Percentiles rank a stretch among this genome's conserved stretches.
Evolutionary conservation across 2,113 vertebrate genomes (phyloP).

Genomic region (Trematomus loennbergii): DNA sequence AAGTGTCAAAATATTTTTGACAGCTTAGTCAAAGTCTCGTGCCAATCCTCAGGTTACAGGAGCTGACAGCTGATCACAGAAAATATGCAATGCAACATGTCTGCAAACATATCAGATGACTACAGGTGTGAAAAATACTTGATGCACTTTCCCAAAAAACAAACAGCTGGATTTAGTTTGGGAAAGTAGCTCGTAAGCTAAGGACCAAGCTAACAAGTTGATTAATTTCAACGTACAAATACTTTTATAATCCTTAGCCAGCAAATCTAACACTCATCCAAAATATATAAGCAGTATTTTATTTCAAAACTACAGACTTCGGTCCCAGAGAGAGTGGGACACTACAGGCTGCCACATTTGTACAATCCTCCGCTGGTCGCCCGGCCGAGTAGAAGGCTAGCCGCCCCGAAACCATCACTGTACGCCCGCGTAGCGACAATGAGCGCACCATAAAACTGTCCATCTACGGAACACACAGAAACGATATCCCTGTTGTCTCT

Average conservation of each 20-base stretch:
- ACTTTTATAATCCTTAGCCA: neutral
- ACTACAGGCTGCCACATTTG: slow-evolving; percentile 69
- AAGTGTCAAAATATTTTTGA: slow-evolving; percentile 69
- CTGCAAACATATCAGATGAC: slow-evolving; percentile 2
- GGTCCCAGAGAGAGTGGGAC: slow-evolving; percentile 63
- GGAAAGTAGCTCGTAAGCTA: slow-evolving; percentile 29
- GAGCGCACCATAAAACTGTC: slow-evolving; percentile 65
- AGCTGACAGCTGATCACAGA: slow-evolving; percentile 8
- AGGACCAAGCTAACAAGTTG: slow-evolving; percentile 45
- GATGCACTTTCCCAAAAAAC: neutral
- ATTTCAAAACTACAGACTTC: slow-evolving; percentile 29
- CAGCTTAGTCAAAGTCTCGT: slow-evolving; percentile 54
- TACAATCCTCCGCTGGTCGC: slow-evolving; percentile 62
- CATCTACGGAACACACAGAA: slow-evolving; percentile 43
- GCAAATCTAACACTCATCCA: neutral
- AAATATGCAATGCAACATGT: slow-evolving; percentile 23
- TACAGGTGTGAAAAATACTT: neutral
- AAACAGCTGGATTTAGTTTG: slow-evolving; percentile 21
- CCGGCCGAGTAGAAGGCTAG: slow-evolving; percentile 75
- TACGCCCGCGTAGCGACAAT: slow-evolving; percentile 71
- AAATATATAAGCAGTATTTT: neutral
- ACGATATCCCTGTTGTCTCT: neutral
- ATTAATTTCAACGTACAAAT: slow-evolving; percentile 20
- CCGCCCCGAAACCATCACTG: slow-evolving; percentile 77
- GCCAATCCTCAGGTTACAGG: slow-evolving; percentile 46